phyloP scores from a whole-genome alignment of 2,888 invertebrate genomes.

The Celastrina argiolus region DNA sequence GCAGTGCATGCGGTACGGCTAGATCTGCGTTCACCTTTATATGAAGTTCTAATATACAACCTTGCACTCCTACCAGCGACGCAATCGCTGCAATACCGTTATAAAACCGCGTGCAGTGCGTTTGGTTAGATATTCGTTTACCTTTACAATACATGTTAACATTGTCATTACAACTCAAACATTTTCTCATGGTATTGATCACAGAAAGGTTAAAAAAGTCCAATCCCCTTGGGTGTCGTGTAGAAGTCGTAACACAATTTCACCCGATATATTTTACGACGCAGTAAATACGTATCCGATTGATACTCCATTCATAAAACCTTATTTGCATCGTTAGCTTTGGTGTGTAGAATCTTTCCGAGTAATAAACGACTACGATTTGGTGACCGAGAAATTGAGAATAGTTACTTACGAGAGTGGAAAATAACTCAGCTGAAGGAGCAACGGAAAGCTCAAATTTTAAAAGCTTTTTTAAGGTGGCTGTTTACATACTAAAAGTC shows the following conservation, averaged over 20 bases:
- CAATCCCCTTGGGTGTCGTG: slow-evolving; percentile 28
- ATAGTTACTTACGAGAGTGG: neutral
- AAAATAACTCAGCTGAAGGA: neutral
- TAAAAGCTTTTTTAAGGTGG: too few species aligned
- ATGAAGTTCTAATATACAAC: too few species aligned
- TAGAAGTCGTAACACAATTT: slow-evolving; percentile 52
- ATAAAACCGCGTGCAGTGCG: too few species aligned
- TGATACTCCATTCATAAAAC: slow-evolving; percentile 36
- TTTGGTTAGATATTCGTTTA: too few species aligned
- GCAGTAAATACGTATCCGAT: slow-evolving; percentile 48
- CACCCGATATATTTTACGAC: slow-evolving; percentile 55
- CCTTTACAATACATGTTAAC: neutral
- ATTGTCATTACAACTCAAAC: neutral
- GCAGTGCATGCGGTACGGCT: too few species aligned
- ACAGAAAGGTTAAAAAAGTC: neutral
- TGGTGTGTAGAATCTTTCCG: slow-evolving; percentile 22
- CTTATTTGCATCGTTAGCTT: slow-evolving; percentile 37
- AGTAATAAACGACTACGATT: slow-evolving; percentile 5
- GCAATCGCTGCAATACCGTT: too few species aligned
- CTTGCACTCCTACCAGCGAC: too few species aligned
- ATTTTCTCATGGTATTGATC: neutral
- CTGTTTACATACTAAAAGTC: too few species aligned
- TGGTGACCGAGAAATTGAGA: neutral
- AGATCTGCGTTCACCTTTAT: too few species aligned
- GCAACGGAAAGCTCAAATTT: too few species aligned